These are phyloP conservation scores for Mystacornis crossleyi DNA, from an alignment of 2,113 vertebrate genomes.

Conservation along the genomic window DNA sequence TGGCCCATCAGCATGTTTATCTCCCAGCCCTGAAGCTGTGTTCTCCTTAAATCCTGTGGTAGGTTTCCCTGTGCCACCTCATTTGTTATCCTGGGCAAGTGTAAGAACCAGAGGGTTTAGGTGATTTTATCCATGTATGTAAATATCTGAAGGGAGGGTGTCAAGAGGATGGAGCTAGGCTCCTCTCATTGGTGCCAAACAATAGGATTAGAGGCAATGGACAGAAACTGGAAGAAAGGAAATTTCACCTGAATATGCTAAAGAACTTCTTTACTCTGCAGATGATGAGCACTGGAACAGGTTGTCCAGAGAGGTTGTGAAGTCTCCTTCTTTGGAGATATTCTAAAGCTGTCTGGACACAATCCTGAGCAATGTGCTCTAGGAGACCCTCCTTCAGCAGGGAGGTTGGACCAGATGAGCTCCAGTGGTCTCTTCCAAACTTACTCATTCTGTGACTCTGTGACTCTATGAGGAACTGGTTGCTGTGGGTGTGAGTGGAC, in stretches of 20 bases:
- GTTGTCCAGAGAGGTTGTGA: not conserved
- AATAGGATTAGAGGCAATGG: not conserved
- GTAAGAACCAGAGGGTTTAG: not conserved
- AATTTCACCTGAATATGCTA: not conserved
- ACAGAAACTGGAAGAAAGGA: not conserved
- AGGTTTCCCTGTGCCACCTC: accelerated
- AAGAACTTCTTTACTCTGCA: not conserved
- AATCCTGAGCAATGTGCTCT: not conserved
- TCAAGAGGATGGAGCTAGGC: not conserved
- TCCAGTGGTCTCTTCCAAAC: not conserved
- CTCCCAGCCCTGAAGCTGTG: not conserved
- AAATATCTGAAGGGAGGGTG: not conserved
- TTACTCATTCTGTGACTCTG: not conserved
- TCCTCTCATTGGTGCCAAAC: not conserved
- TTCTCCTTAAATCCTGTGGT: not conserved
- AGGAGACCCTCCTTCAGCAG: not conserved
- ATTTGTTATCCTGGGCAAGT: not conserved
- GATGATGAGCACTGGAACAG: accelerated
- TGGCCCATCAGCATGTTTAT: not conserved
- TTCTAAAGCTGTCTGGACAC: not conserved
- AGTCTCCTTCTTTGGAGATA: not conserved
- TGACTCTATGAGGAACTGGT: not conserved
- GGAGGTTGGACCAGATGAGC: not conserved
- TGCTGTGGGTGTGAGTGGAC: not conserved
- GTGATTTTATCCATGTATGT: not conserved